Base-by-base conservation (phyloP, 2,113 vertebrate genomes). In the Ornithorhynchus anatinus region DNA sequence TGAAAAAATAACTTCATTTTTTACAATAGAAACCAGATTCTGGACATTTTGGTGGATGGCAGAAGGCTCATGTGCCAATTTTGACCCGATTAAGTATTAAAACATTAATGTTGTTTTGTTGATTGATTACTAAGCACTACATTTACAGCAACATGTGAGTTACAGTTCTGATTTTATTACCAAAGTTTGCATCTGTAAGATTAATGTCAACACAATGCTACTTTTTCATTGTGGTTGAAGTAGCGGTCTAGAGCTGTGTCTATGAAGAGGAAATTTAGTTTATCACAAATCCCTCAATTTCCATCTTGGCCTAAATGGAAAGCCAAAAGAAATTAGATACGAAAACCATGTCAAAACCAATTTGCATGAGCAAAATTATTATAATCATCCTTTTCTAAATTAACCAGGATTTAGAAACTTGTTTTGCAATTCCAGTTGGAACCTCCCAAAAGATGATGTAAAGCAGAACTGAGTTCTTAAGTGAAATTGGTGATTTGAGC, bases 341-440 rank as follows among this genome's bases (percentile, higher is more conserved):
- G 83, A 64, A 62, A 84, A 74, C 85, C 79, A 31, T 72, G 85
- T 81, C 87, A 83, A 85, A 84, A 80, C 76, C 80, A 92, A 88
- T 86, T 88, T 81, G 81, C 88, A 81, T 81, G 89, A 89, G 64
- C 62, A 85, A 86, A 89, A 87, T 85, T 76, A 84, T 84, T 88
- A 74, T 84, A 80, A 90, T 85, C 89, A 76, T 70, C 72, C 35
- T 86, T 84, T 60, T 72, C 53, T 22, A 78, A 79, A 75, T 83
- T 89, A 89, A 86, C 67, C 58, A 10, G 78, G 84, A 87, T 82
- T 87, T 3, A 11, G 83, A 52, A 22, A 87, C 35, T 69, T 27
- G 33, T 35, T 27, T 8, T 15, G 59, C n/a, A 40, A 56, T 23
- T 61, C 59, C 35, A 3, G 68, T 57, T 9, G 27, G 61, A 70